These are phyloP conservation scores for Gymnoscopelus microlampas DNA, from an alignment of 2,797 vertebrate species.

Conservation along the genomic window DNA sequence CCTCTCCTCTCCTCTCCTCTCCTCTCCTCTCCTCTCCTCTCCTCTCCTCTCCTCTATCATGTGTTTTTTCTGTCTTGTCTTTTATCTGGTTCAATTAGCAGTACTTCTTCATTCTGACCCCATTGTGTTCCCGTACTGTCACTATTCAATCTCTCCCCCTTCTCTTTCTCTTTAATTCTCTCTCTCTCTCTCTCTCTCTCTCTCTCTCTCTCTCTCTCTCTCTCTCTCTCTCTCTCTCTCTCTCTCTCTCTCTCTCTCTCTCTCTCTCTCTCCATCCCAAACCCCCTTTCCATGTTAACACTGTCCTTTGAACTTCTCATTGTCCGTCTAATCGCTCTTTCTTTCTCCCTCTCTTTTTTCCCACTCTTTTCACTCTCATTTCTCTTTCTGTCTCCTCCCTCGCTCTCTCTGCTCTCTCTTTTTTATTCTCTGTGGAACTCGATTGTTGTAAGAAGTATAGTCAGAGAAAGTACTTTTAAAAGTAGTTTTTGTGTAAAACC, in stretches of 20 bases:
- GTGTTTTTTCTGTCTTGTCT: constrained; percentile 60
- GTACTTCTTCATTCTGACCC: constrained; percentile 84
- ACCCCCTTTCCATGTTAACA: constrained; percentile 72
- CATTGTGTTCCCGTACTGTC: constrained; percentile 82
- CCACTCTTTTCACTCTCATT: background rate
- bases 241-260: constrained; percentile 50
- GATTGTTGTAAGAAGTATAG: too few species aligned
- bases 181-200: background rate
- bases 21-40: background rate
- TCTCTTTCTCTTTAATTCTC: background rate
- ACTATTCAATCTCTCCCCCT: constrained; percentile 78
- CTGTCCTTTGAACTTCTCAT: constrained; percentile 69
- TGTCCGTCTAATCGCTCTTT: constrained; percentile 67
- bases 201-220: constrained; percentile 3
- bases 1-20: background rate
- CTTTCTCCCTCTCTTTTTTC: constrained; percentile 37
- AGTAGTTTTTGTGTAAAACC: too few species aligned
- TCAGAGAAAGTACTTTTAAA: too few species aligned
- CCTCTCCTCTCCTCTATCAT: background rate
- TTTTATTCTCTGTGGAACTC: background rate
- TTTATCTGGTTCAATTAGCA: constrained; percentile 83
- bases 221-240: constrained; percentile 51
- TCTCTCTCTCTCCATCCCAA: constrained; percentile 61
- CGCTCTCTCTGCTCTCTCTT: background rate
- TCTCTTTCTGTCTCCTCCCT: background rate